Evolutionary conservation across 2,888 invertebrate species (phyloP).

Genomic region (Megastigmus dorsalis): DNA sequence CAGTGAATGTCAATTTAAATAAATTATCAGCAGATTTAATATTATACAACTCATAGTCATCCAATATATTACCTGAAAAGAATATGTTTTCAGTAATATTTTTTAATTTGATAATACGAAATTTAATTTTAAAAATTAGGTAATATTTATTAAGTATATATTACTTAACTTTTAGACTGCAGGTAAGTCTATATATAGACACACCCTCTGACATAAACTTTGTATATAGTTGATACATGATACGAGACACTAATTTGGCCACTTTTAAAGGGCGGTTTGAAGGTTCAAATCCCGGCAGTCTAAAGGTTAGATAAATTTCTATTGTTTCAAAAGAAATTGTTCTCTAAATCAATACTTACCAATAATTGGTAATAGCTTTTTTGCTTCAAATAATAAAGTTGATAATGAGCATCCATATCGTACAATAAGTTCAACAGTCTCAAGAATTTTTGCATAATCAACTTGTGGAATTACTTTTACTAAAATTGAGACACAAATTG

Average conservation of each 20-base stretch:
- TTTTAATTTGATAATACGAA: no score
- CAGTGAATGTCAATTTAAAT: slow-evolving; percentile 61
- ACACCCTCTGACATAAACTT: no score
- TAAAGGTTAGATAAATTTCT: no score
- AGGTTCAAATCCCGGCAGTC: no score
- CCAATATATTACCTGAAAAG: slow-evolving; percentile 58
- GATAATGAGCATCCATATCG: slow-evolving; percentile 72
- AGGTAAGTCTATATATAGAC: no score
- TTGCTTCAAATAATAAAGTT: slow-evolving; percentile 62
- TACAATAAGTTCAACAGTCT: slow-evolving; percentile 74
- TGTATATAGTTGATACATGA: no score
- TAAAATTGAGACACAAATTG: slow-evolving; percentile 61
- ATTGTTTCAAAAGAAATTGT: slow-evolving; percentile 19
- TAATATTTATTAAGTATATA: not conserved
- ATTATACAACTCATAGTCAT: slow-evolving; percentile 54
- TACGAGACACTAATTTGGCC: no score
- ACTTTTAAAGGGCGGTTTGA: no score
- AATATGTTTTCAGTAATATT: slow-evolving; percentile 29
- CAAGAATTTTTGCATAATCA: slow-evolving; percentile 74
- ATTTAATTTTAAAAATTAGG: no score
- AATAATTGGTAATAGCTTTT: slow-evolving; percentile 62
- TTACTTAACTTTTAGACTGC: slow-evolving; percentile 11
- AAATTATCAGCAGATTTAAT: slow-evolving; percentile 57
- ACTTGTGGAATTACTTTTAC: slow-evolving; percentile 67
- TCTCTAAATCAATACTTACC: slow-evolving; percentile 57